Evolutionary conservation across 2,888 invertebrate genomes (phyloP), one percentile per base, ranked within the genome.

Genomic region (Plebejus argus): DNA sequence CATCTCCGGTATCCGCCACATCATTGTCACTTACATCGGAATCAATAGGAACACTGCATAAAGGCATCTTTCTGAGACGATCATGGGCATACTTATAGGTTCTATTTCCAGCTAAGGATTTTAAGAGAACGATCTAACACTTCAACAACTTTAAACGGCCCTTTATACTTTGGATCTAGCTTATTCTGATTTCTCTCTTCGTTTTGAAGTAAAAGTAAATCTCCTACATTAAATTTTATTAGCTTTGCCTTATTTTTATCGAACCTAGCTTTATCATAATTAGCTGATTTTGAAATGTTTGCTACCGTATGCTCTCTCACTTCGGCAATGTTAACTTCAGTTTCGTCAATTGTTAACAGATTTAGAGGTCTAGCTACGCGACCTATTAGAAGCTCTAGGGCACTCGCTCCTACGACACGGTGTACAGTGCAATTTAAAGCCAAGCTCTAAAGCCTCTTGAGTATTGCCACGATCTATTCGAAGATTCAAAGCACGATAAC

Each of bases 131-230:
- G 71, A 39, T 39, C 71, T 39, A 71, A 45, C 35, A 71, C 6
- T 18, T 71, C 39, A 18, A 39, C 45, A 5, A 71, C 45, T 71
- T 39, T n/a, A 71, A 71, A 71, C 2, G 71, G 39, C 33, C 71
- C 20, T 45, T 72, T 72, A 72, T 39, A 45, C 39, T 72, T 72
- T 20, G 71, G 20, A 45, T 72, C 71, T 35, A 72, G 12, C n/a
- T 72, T 72, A 20, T 39, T 45, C 45, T 72, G 39, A 72, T 72
- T 72, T 20, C 18, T 39, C 35, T 39, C 35, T 8, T 39, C 35
- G 23, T 72, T 72, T 35, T 72, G 12, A 8, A 71, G n/a, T n/a
- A n/a, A n/a, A n/a, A n/a, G 45, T 39, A 72, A 72, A 39, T 39
- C 71, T 39, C 20, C 39, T 28, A 72, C 39, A 35, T n/a, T 39